Percentiles rank a stretch among this genome's conserved stretches.
Evolutionary conservation across 2,113 vertebrate genomes (phyloP).

Genomic region (Myiopsitta monachus): DNA sequence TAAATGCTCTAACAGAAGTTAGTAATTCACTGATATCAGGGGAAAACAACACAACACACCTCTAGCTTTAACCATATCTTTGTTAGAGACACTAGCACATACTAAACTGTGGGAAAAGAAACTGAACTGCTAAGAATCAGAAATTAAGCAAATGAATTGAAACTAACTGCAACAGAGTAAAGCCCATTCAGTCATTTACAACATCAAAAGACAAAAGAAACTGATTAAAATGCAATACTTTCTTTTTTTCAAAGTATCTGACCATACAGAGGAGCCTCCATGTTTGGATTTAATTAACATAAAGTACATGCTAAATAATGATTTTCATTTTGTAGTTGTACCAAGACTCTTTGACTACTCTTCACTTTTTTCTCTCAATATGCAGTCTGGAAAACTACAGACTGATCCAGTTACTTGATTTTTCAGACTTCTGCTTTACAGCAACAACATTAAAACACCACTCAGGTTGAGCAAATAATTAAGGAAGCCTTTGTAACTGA

Average conservation of each 20-base stretch:
- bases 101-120: not conserved
- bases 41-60: not conserved
- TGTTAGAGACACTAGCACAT: accelerated
- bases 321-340: not conserved
- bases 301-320: not conserved
- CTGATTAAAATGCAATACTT: not conserved
- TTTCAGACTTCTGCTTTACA: not conserved
- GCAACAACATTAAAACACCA: not conserved
- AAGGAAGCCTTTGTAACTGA: not conserved
- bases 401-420: not conserved
- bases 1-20: not conserved
- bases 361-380: not conserved
- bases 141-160: not conserved
- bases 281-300: not conserved
- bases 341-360: not conserved
- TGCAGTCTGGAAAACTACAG: not conserved
- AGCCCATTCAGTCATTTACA: not conserved
- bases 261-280: not conserved
- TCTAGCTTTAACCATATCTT: not conserved
- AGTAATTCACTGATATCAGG: not conserved
- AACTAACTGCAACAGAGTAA: not conserved
- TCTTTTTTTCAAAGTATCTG: not conserved
- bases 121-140: not conserved
- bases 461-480: not conserved
- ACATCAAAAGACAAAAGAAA: not conserved